phyloP scores from a whole-genome alignment of 2,113 vertebrate genomes.

The Podarcis raffonei region DNA sequence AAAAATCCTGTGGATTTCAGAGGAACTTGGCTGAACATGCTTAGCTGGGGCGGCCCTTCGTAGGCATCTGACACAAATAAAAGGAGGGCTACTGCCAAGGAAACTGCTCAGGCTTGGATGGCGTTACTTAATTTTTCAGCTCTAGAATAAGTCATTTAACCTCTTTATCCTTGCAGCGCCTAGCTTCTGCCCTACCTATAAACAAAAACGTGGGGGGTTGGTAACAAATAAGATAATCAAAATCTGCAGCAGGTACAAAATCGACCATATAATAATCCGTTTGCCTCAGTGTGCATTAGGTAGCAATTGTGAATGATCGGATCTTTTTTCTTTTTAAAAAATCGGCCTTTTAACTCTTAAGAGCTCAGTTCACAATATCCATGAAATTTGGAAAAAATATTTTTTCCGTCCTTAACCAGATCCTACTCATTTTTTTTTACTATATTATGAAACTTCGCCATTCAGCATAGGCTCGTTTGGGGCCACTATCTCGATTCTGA shows the following conservation, averaged over 20 bases:
- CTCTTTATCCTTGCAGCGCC: not conserved
- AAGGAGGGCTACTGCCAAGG: not conserved
- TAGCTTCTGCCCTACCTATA: not conserved
- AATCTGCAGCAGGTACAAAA: not conserved
- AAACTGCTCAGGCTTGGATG: not conserved
- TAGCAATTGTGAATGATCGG: too few relatives aligned
- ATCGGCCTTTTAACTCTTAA: not conserved
- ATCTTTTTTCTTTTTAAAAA: not conserved
- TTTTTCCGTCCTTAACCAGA: not conserved
- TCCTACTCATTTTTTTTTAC: not conserved
- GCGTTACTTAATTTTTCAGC: not conserved
- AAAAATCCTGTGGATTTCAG: too few relatives aligned
- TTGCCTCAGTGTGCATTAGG: too few relatives aligned
- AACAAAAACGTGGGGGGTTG: not conserved
- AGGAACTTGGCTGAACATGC: too few relatives aligned
- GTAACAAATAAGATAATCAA: not conserved
- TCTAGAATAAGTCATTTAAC: not conserved
- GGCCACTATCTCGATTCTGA: too few relatives aligned
- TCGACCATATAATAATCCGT: not conserved
- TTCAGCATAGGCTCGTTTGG: too few relatives aligned
- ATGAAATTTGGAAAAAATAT: not conserved
- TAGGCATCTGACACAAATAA: too few relatives aligned
- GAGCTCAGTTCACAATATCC: not conserved
- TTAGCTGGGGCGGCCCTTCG: not conserved
- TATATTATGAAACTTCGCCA: too few relatives aligned